Base-by-base conservation (phyloP, 92 coral and sea anemone genomes). In the Ricordea florida region DNA sequence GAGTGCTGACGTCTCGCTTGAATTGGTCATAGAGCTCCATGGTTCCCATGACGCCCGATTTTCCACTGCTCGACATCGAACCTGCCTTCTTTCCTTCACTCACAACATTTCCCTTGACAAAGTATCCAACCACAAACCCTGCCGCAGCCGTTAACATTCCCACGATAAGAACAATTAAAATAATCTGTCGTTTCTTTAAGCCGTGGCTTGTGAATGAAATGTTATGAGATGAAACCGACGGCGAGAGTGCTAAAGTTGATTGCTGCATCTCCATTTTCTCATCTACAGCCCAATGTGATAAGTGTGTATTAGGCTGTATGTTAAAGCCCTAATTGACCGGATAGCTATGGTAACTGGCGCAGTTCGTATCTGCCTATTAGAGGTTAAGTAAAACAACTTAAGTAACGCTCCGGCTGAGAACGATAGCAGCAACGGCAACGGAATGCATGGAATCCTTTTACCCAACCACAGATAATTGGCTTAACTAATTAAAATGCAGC, bases 81-180 rank as follows among this genome's bases (percentile, higher is more conserved):
- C 0, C 17, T 36, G 10, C 33, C 41, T 3, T 69, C 14, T 48
- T 48, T 9, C 20, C 17, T 2, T 18, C 8, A 25, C 18, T 35
- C 10, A 11, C 6, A 23, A 43, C 49, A 30, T 47, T 63, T 30
- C 48, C 57, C 46, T 34, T 57, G 8, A 84, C 21, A 25, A 84
- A 84, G 57, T 51, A 85, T 0, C 90, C 90, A n/a, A 78, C 26
- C 0, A 57, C 51, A 26, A 78, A 78, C 15, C 90, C 90, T 4
- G 28, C 82, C 23, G 62, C 84, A 37, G 42, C 41, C 6, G 80
- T 72, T 27, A 49, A 4, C 3, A 78, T 23, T 14, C 76, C 42
- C 10, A 69, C 23, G 8, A 52, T 37, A 28, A 53, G 6, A 14
- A 69, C 64, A 18, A 69, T 10, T 10, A 69, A 26, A 5, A 55